Evolutionary conservation across 2,113 vertebrate genomes (phyloP), one percentile per base, ranked within the genome.

Genomic region (Marmota monax): DNA sequence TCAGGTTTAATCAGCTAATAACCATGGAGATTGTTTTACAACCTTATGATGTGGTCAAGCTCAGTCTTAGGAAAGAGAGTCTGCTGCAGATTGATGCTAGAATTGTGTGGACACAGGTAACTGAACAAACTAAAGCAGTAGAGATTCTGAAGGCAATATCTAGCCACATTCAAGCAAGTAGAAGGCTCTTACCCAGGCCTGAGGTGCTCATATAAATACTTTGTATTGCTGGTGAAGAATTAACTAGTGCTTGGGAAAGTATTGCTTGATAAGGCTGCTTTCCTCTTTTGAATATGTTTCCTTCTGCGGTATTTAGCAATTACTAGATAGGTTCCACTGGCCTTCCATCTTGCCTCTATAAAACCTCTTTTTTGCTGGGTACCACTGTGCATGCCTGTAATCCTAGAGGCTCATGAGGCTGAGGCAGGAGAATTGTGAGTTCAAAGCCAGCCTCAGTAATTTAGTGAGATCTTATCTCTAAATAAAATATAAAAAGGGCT

Each of bases 1-100:
- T 86, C 92, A 96, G 94, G n/a, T 97, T 95, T 97, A 94, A 98
- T 97, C 95, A 97, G 95, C 78, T 95, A 92, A 84, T 92, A 94
- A 92, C 90, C 20, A 61, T 13, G 42, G 69, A 87, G 94, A 88
- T 96, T 94, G 80, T 92, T 11, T 95, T 6, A 92, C 92, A 67
- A 37, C 48, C 77, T 61, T 91, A 78, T 67, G 45, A 53, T 86
- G 69, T 95, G 56, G 87, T 93, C 80, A 74, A 32, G 58, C 76
- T 85, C 14, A 53, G 23, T 74, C 29, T 84, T 67, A 93, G 84
- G 76, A 94, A 86, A 80, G 27, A 18, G 23, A 84, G 32, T 90
- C 76, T 74, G 58, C 61, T 95, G 8, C 51, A 79, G 34, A n/a
- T 69, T 58, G 84, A 1, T 96, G 74, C 32, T 85, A 87, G 74